Conservation (phyloP, 2,888 invertebrate species). For the Syritta pipiens region DNA sequence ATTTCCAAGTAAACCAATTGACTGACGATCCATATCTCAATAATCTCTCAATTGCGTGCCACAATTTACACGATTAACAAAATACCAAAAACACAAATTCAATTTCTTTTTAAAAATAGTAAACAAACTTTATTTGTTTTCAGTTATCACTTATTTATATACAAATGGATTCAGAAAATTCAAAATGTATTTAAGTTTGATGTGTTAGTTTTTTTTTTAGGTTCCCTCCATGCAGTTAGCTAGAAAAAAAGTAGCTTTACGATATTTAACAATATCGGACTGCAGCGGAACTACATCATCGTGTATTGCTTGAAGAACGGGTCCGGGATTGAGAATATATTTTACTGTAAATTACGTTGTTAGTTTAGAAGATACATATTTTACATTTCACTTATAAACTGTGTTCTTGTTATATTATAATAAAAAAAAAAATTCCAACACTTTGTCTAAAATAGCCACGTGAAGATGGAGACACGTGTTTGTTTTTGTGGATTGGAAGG, state of each 20-base stretch:
- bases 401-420: neutral
- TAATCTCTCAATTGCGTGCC: too few relatives aligned
- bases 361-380: slow-evolving; percentile 4
- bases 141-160: slow-evolving; percentile 61
- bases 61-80: too few relatives aligned
- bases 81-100: neutral
- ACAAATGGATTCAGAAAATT: slow-evolving; percentile 57
- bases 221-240: slow-evolving; percentile 19
- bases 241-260: too few relatives aligned
- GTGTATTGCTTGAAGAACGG: too few relatives aligned
- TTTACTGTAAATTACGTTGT: too few relatives aligned
- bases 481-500: too few relatives aligned
- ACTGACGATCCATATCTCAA: too few relatives aligned
- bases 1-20: too few relatives aligned
- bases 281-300: slow-evolving; percentile 8
- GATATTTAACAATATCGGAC: neutral
- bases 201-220: too few relatives aligned
- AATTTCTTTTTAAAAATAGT: slow-evolving; percentile 51
- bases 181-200: slow-evolving; percentile 47
- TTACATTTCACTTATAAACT: slow-evolving; percentile 17
- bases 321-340: too few relatives aligned
- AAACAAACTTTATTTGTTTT: slow-evolving; percentile 68
- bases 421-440: slow-evolving; percentile 12
- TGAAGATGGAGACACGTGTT: too few relatives aligned
- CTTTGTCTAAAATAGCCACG: too few relatives aligned